Evolutionary conservation across 2,888 invertebrate species (phyloP).

Genomic region (Dynastes hyllus): DNA sequence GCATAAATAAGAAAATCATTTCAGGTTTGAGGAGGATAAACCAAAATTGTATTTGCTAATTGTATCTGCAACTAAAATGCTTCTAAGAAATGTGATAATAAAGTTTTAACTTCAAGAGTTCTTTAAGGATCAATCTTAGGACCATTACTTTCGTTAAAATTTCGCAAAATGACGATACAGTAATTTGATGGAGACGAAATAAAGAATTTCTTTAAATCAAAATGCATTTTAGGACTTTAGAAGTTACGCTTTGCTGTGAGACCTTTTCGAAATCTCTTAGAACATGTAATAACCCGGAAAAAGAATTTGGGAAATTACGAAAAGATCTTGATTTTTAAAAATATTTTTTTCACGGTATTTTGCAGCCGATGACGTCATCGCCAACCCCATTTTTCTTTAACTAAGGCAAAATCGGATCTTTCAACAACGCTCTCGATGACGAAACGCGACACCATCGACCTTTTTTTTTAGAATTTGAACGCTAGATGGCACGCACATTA

Average conservation of each 20-base stretch:
- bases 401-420: conserved; percentile 69
- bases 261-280: background rate
- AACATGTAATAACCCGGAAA: background rate
- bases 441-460: conserved; percentile 63
- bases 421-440: conserved; percentile 53
- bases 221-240: background rate
- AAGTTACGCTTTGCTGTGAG: conserved; percentile 21
- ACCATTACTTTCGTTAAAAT: too few relatives aligned
- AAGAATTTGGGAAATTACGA: background rate
- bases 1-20: too few relatives aligned
- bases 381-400: conserved; percentile 59
- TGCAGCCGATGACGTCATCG: conserved; percentile 7
- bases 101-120: too few relatives aligned
- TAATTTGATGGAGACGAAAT: too few relatives aligned
- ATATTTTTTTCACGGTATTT: too few relatives aligned
- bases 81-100: too few relatives aligned
- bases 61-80: too few relatives aligned
- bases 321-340: background rate
- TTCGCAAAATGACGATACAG: too few relatives aligned
- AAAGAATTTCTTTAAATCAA: background rate
- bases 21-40: too few relatives aligned
- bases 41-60: too few relatives aligned
- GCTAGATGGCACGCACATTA: conserved; percentile 50
- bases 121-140: too few relatives aligned
- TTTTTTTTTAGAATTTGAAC: conserved; percentile 66